A percentile compares a stretch with the other conserved stretches of the same genome.
phyloP scores from a whole-genome alignment of 1,140 invertebrate species.

The Vanessa tameamea region DNA sequence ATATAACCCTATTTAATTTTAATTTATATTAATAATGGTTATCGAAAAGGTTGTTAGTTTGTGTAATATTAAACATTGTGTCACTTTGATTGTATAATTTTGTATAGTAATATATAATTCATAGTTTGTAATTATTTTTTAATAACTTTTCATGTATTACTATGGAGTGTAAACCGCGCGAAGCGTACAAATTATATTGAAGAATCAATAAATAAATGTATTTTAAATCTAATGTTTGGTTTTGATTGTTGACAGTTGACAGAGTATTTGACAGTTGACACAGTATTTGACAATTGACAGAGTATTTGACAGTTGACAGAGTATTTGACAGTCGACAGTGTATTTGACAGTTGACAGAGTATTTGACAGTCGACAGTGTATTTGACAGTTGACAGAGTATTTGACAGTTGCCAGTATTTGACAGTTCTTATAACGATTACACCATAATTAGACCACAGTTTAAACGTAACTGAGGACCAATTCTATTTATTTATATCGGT shows the following conservation, averaged over 20 bases:
- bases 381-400: no score
- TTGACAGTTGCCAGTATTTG: no score
- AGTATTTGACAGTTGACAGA: no score
- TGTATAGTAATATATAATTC: conserved; percentile 24
- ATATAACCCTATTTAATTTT: no score
- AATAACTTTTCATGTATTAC: conserved; percentile 27
- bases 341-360: no score
- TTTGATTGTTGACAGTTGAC: conserved; percentile 24
- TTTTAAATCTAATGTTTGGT: conserved; percentile 45
- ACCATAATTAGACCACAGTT: no score
- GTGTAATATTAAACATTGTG: conserved; percentile 1
- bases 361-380: no score
- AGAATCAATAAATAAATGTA: conserved; percentile 50
- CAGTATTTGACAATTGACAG: no score
- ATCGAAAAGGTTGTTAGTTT: conserved; percentile 5
- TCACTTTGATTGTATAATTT: conserved; percentile 19
- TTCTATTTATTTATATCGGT: neutral
- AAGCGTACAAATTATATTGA: conserved; percentile 47
- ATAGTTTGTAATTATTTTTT: conserved; percentile 19
- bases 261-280: neutral
- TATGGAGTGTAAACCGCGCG: conserved; percentile 34
- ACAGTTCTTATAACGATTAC: no score
- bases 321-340: no score
- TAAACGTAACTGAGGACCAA: no score
- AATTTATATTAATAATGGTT: neutral